Percentiles rank a stretch among this genome's conserved stretches.
Evolutionary conservation across 2,113 vertebrate species (phyloP).

Genomic region (Cheilinus undulatus): DNA sequence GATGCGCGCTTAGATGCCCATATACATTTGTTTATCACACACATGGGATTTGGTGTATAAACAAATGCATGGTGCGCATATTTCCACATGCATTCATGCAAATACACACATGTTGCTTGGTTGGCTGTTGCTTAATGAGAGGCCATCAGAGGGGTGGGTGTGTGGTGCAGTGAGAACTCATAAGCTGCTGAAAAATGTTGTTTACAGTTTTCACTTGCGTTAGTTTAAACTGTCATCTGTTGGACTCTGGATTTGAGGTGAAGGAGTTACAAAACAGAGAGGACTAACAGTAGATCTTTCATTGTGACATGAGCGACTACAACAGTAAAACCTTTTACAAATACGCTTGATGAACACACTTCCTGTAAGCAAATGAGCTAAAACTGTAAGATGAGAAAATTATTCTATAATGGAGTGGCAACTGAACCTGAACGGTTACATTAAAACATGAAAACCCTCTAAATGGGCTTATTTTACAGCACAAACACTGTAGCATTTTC

Average conservation of each 20-base stretch:
- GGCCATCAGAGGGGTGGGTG: conserved; percentile 52
- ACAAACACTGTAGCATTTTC: too few relatives aligned
- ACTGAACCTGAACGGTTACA: too few relatives aligned
- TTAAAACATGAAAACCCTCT: too few relatives aligned
- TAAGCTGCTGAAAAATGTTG: conserved; percentile 81
- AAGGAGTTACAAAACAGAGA: conserved; percentile 25
- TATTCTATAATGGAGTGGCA: too few relatives aligned
- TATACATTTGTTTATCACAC: conserved; percentile 9
- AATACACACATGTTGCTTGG: conserved; percentile 41
- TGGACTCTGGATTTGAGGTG: conserved; percentile 38
- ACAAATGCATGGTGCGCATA: conserved; percentile 19
- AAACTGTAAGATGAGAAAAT: too few relatives aligned
- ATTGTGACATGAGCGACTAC: conserved; percentile 14
- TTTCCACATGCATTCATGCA: conserved; percentile 21
- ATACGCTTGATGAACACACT: conserved; percentile 47
- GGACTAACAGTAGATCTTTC: conserved; percentile 28
- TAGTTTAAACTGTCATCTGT: conserved; percentile 68
- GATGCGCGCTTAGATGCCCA: conserved; percentile 14
- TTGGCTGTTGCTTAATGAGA: conserved; percentile 67
- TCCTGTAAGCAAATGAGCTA: too few relatives aligned
- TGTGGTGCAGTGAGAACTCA: conserved; percentile 61
- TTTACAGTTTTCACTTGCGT: conserved; percentile 76
- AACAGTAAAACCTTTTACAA: conserved; percentile 36
- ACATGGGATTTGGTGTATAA: background rate
- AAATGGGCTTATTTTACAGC: too few relatives aligned